phyloP scores from a whole-genome alignment of 2,113 vertebrate genomes.

The Epinephelus lanceolatus region DNA sequence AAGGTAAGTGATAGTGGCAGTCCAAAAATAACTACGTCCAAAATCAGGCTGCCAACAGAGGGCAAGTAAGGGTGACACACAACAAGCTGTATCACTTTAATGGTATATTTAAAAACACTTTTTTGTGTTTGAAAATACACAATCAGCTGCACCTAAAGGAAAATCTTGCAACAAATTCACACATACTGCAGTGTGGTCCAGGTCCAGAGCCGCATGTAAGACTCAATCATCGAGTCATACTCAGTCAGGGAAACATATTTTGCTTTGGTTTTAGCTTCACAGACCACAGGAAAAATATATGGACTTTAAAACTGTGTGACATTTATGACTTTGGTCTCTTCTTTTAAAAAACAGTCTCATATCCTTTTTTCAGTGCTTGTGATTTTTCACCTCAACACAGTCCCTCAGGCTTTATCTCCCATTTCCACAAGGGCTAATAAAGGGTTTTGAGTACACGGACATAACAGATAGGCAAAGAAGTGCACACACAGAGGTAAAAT shows the following conservation, averaged over 20 bases:
- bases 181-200: background rate
- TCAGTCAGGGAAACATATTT: background rate
- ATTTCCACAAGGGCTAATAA: too few species aligned
- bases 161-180: background rate
- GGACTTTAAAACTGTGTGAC: background rate
- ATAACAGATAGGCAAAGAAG: too few species aligned
- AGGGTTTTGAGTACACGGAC: too few species aligned
- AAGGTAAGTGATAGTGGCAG: background rate
- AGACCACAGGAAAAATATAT: background rate
- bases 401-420: too few species aligned
- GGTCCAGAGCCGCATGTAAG: background rate
- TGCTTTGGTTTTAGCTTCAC: background rate
- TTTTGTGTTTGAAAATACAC: background rate
- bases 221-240: background rate
- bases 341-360: background rate
- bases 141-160: background rate
- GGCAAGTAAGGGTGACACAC: slow-evolving; percentile 8
- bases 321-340: background rate
- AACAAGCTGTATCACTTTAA: background rate
- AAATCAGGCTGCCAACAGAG: slow-evolving; percentile 25
- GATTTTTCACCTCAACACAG: background rate
- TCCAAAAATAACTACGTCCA: background rate
- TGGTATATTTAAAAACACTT: background rate
- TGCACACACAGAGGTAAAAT: too few species aligned
- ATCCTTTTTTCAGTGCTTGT: background rate